A percentile compares a stretch with the other conserved stretches of the same genome.
These are phyloP conservation scores for Drosophila recens DNA, from an alignment of 2,888 invertebrate genomes.

Conservation along the genomic window DNA sequence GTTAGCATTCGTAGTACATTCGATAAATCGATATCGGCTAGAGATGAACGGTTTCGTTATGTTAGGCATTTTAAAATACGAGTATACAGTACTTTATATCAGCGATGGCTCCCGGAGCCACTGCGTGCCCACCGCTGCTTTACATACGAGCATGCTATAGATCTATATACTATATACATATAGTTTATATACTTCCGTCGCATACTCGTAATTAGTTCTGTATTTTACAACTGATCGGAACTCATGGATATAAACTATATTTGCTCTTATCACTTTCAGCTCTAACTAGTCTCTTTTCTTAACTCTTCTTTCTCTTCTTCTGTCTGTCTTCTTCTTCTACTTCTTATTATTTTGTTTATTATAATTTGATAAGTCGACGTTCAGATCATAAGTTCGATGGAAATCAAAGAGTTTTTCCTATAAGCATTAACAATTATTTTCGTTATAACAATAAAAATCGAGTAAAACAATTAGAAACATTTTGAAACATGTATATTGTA, in stretches of 20 bases:
- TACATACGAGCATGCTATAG: not conserved
- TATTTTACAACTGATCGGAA: slow-evolving; percentile 3
- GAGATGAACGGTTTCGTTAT: slow-evolving; percentile 69
- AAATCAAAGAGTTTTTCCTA: slow-evolving; percentile 8
- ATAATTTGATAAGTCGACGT: slow-evolving; percentile 16
- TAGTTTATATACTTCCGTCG: not conserved
- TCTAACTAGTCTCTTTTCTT: slow-evolving; percentile 17
- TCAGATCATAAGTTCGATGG: slow-evolving; percentile 45
- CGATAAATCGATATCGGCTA: slow-evolving; percentile 29
- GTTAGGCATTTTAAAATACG: slow-evolving; percentile 39
- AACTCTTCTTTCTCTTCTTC: not conserved
- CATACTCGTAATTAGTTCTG: slow-evolving; percentile 8
- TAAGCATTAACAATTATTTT: slow-evolving; percentile 11
- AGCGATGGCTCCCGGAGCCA: no score
- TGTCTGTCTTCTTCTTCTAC: not conserved
- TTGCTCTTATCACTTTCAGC: slow-evolving; percentile 42
- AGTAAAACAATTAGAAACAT: slow-evolving; percentile 20
- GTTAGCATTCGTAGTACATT: slow-evolving; percentile 19
- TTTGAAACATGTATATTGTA: slow-evolving; percentile 1
- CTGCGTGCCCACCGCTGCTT: no score
- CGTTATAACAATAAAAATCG: slow-evolving; percentile 2
- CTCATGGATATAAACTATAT: slow-evolving; percentile 12
- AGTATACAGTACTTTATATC: not conserved
- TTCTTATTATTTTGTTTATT: slow-evolving; percentile 10
- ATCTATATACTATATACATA: not conserved